Evolutionary conservation across 2,888 invertebrate species (phyloP), one percentile per base, ranked within the genome.

Genomic region (Ommatoiulus sabulosus): DNA sequence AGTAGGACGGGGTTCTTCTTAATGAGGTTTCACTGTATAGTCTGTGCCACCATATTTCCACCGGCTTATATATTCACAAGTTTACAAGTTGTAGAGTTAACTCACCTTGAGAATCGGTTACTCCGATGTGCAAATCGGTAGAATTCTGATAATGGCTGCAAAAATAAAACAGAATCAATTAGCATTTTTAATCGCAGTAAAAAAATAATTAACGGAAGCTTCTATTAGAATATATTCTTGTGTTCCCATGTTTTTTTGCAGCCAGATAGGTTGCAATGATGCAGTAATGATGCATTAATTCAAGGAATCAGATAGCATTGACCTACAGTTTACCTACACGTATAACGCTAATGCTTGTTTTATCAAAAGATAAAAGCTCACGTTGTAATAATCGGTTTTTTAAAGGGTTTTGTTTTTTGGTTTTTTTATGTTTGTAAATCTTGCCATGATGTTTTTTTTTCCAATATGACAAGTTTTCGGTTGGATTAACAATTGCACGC

Each of bases 41-140:
- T 35, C 2, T 35, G 35, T 35, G 35, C 35, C 35, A 35, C 35
- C 35, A 1, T 35, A 35, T 35, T 35, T 35, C 35, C 35, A 35
- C 35, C 35, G n/a, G n/a, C n/a, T n/a, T n/a, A n/a, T n/a, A n/a
- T n/a, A n/a, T n/a, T 35, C 2, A 35, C 35, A 35, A 35, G 35
- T 35, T 35, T 35, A 35, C 35, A 35, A 35, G 35, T 35, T 35
- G 35, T 15, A 15, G 63, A 15, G 63, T 20, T 12, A 86, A 72
- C 90, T 89, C 89, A 91, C 92, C 92, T 89, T 94, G 94, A 10
- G 97, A 97, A 91, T 96, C 96, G 88, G 97, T 97, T 90, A 98
- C 95, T 89, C 97, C 98, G 92, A 98, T 97, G 93, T 98, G 98
- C 90, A 98, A 94, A 93, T 97, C 96, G 92, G 96, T 95, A 86